Base-by-base conservation (phyloP, 1,140 invertebrate genomes). In the Drosophila pseudoananassae region DNA sequence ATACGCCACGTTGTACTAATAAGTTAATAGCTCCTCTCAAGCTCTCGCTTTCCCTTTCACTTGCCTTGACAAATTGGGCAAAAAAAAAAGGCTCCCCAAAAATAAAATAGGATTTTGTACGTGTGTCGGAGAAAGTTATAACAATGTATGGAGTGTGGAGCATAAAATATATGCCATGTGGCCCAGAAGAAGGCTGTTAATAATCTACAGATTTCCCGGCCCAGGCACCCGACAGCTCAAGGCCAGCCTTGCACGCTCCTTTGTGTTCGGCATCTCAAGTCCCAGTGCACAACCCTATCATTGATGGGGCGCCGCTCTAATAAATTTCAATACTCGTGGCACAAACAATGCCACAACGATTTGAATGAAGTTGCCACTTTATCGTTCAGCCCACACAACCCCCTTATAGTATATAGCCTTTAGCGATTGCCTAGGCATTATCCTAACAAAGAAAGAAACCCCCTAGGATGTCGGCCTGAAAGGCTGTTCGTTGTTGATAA, bases 31-130 rank as follows among this genome's bases (percentile, higher is more conserved):
- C 68, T 74, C 23, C 43, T 57, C 33, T 45, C 23, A 6, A 33
- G 58, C 47, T 31, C 36, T 51, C 17, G 50, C 15, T 45, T 4
- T 14, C 29, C 12, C 31, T n/a, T 27, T 87, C 65, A 60, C 45
- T 71, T 45, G 52, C 23, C 31, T 55, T 85, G 82, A 82, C 82
- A 85, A 87, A 85, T 81, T 85, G 82, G 80, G 64, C n/a, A 82
- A 78, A 82, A 85, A 82, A 20, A 20, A 20, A 20, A 1, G 20
- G 20, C 0, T 20, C 20, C 17, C 31, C 63, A 49, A 49, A 85
- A 85, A 85, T 85, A 85, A 85, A 85, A 87, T 87, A 75, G 78
- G 82, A 85, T 87, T 87, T 87, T 66, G 76, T 76, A 71, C 74
- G 63, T 68, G 63, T 68, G 65, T 17, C 43, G 20, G 40, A 38